Conservation (phyloP, 1,140 invertebrate genomes). For the Pseudomyrmex concolor region DNA sequence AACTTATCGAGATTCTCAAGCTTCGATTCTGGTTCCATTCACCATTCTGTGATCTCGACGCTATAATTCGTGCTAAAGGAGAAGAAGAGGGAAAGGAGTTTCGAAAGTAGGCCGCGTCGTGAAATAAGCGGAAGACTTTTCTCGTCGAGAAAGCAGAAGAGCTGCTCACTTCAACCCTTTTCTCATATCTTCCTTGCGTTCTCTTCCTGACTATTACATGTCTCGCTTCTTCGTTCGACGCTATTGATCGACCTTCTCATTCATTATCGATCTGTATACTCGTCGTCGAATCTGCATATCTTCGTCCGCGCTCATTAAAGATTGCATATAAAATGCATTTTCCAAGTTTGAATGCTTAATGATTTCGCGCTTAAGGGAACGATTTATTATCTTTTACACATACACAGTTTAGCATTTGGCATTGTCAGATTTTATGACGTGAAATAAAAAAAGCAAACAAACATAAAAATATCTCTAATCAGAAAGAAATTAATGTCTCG, state of each 20-base stretch:
- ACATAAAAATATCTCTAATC: too few species aligned
- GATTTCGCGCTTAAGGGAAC: not conserved
- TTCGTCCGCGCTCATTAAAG: not conserved
- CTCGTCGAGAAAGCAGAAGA: conserved; percentile 34
- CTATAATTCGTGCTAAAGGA: not conserved
- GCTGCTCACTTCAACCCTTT: conserved; percentile 17
- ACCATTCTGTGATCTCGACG: conserved; percentile 17
- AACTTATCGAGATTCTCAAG: not conserved
- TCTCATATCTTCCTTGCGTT: not conserved
- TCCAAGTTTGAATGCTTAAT: not conserved
- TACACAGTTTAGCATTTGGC: too few species aligned
- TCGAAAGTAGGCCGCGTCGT: conserved; percentile 35
- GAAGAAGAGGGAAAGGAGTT: not conserved
- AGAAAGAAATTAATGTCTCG: too few species aligned
- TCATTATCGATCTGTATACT: conserved; percentile 23
- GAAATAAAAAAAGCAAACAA: too few species aligned
- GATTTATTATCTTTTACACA: too few species aligned
- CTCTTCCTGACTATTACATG: not conserved
- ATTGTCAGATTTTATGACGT: too few species aligned
- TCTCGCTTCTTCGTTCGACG: not conserved
- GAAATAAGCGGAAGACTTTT: conserved; percentile 48
- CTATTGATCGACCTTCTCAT: conserved; percentile 6
- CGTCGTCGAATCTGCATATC: conserved; percentile 30
- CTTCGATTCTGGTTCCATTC: not conserved
- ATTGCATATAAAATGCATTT: not conserved